Base-by-base conservation (phyloP, 2,888 invertebrate genomes). In the Gari tellinella region DNA sequence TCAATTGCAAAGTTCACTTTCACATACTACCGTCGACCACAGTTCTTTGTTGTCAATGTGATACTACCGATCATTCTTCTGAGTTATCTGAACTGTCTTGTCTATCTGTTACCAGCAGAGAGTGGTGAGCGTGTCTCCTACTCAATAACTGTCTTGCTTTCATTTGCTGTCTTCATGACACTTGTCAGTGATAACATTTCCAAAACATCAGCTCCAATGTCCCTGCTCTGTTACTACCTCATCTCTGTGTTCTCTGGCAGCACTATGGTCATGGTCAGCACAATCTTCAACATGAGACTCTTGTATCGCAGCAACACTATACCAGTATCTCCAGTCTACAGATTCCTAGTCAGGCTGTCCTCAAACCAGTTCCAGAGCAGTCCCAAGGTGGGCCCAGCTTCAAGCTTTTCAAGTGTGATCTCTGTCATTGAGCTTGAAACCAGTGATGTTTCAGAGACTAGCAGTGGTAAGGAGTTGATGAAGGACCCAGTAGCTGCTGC, bases 91-190 rank as follows among this genome's bases (percentile, higher is more conserved):
- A 81, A 74, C 19, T 61, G 58, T 19, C 31, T 81, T 21, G 77
- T 74, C 1, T 81, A 73, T 46, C 15, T 81, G 3, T 38, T 81
- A 5, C 80, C 77, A 7, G 58, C 67, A 15, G 77, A 81, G 17
- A 73, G 72, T 10, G 80, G 80, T 17, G 80, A 81, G 55, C 48
- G 80, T 12, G 64, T 77, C 31, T 74, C 74, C 0, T 81, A 63
- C 40, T 57, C 72, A 12, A 75, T 77, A 10, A 80, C 80, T 14
- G 72, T 77, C 17, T 66, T 81, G 15, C 60, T 81, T 10, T 65
- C 80, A 4, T 61, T 75, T 48, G 77, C 80, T 5, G 77, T 81
- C 2, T 81, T 81, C 43, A 37, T 81, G 31, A 77, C 80, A 0
- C 65, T 77, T 51, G 68, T 81, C 15, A 69, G 72, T 43, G 80